Evolutionary conservation across 2,797 vertebrate species (phyloP).

Genomic region (Columba guinea): DNA sequence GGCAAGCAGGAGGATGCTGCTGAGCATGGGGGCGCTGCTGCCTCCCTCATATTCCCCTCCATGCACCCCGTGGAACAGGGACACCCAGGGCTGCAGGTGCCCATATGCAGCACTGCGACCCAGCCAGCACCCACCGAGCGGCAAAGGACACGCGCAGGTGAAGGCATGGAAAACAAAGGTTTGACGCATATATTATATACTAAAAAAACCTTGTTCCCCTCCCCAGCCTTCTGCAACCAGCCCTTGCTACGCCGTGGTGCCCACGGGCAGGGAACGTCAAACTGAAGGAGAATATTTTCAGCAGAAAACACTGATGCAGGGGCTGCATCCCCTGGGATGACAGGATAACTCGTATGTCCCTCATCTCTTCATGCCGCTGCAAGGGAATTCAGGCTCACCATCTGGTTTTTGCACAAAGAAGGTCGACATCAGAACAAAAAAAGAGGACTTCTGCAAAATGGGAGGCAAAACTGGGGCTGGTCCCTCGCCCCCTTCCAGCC

Average conservation of each 20-base stretch:
- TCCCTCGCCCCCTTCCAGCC: not conserved
- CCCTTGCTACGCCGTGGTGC: not conserved
- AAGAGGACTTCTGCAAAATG: not conserved
- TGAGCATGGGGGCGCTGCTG: not conserved
- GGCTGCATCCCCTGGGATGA: not conserved
- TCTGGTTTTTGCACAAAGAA: not conserved
- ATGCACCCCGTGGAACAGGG: not conserved
- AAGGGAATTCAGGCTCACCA: not conserved
- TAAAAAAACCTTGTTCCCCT: not conserved
- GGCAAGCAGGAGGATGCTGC: not conserved
- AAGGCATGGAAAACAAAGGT: not conserved
- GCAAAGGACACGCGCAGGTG: not conserved
- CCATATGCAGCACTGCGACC: not conserved
- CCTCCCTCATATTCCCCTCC: no score
- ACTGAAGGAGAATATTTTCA: not conserved
- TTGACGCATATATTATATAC: not conserved
- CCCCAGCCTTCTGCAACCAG: not conserved
- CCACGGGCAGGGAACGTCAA: not conserved
- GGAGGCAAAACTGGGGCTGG: not conserved
- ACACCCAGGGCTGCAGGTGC: not conserved
- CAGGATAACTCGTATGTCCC: rapidly evolving
- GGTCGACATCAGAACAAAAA: not conserved
- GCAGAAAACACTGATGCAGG: not conserved
- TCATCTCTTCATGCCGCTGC: not conserved
- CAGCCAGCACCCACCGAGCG: not conserved